These are phyloP conservation scores for Bimastos eiseni DNA, from an alignment of 2,888 invertebrate species.

Conservation along the genomic window DNA sequence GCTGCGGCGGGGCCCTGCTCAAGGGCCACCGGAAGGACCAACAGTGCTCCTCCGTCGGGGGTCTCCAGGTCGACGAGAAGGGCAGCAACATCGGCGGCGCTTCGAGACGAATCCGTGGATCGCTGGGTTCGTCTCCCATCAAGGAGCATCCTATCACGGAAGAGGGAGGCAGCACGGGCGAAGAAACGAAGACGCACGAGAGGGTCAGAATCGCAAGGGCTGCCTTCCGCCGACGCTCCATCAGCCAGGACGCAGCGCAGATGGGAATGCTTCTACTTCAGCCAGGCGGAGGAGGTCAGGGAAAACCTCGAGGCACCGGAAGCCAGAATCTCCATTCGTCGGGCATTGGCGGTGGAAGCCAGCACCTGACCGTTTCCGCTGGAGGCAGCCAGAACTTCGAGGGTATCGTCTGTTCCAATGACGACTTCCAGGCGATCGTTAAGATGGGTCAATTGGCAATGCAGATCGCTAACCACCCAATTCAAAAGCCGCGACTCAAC, in stretches of 20 bases:
- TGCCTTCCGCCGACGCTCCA: constrained; percentile 43
- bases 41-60: background rate
- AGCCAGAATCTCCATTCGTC: constrained; percentile 24
- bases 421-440: constrained; percentile 45
- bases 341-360: background rate
- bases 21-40: background rate
- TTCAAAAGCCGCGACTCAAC: background rate
- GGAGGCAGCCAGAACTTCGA: constrained; percentile 17
- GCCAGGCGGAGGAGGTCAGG: background rate
- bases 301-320: constrained; percentile 37
- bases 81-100: background rate
- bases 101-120: background rate
- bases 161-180: constrained; percentile 21
- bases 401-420: constrained; percentile 47
- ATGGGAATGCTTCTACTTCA: no score
- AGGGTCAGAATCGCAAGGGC: constrained; percentile 30
- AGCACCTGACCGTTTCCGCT: background rate
- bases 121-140: constrained; percentile 22
- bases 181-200: background rate
- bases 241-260: constrained; percentile 41
- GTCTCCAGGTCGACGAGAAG: constrained; percentile 8
- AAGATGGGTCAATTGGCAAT: background rate
- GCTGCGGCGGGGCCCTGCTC: no score
- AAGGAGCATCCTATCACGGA: background rate
- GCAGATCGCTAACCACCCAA: background rate